Conservation (phyloP, 2,797 vertebrate genomes). For the Rousettus madagascariensis region DNA sequence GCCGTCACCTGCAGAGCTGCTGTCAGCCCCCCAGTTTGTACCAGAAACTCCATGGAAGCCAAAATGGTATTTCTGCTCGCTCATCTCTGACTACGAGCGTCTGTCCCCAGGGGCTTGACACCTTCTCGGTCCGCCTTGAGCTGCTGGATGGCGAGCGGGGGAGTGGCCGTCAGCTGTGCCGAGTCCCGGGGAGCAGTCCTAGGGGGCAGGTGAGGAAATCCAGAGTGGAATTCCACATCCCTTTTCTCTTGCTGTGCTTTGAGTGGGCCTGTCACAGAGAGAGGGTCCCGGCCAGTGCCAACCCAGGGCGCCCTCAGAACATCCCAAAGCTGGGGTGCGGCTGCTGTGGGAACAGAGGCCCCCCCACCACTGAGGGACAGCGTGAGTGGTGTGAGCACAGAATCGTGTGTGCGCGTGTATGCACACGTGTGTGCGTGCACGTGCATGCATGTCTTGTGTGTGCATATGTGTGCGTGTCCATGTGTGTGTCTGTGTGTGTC, state of each 20-base stretch:
- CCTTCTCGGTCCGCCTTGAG: neutral
- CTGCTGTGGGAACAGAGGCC: neutral
- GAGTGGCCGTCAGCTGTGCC: neutral
- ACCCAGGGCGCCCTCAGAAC: accelerated
- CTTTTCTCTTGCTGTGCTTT: no score
- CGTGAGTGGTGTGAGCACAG: no score
- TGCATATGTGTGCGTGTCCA: no score
- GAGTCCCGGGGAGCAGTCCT: accelerated
- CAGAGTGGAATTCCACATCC: neutral
- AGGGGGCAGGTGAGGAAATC: neutral
- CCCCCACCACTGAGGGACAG: neutral
- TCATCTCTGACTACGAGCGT: neutral
- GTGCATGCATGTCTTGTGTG: no score
- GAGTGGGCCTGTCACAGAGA: neutral
- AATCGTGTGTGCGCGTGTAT: no score
- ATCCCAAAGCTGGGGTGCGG: accelerated
- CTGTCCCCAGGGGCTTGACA: neutral
- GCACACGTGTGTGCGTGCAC: no score
- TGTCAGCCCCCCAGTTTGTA: neutral
- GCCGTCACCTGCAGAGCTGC: neutral
- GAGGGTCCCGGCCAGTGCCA: neutral
- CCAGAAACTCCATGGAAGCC: accelerated
- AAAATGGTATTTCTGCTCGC: neutral
- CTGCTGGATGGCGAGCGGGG: accelerated
- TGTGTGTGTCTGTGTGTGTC: no score